A percentile compares a stretch with the other conserved stretches of the same genome.
Evolutionary conservation across 2,113 vertebrate genomes (phyloP).

Genomic region (Smithornis capensis): DNA sequence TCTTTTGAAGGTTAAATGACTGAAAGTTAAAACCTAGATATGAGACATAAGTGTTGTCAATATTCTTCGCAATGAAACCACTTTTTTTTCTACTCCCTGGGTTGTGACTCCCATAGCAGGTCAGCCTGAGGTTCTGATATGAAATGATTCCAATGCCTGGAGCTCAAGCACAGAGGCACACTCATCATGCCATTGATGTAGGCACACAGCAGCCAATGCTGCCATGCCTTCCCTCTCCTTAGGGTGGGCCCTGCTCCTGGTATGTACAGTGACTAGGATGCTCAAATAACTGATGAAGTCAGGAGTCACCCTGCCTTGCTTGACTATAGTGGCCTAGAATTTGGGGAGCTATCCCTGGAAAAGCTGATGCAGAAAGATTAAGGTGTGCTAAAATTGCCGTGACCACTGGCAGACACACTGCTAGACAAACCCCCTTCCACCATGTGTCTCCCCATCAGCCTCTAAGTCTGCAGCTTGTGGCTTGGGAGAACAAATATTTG

Average conservation of each 20-base stretch:
- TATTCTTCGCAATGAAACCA: background rate
- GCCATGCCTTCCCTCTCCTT: fast-evolving
- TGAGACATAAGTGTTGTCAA: background rate
- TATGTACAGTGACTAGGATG: fast-evolving
- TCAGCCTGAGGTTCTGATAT: background rate
- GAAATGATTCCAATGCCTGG: background rate
- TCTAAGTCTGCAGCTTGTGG: background rate
- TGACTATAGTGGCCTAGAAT: background rate
- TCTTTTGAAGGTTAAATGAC: background rate
- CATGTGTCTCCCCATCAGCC: fast-evolving
- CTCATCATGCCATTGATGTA: background rate
- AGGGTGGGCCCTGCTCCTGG: background rate
- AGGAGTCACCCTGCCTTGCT: background rate
- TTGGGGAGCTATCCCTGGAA: background rate
- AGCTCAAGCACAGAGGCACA: background rate
- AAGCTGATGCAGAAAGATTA: background rate
- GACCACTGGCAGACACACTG: background rate
- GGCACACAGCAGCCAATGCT: background rate
- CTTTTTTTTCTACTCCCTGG: background rate
- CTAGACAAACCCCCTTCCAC: background rate
- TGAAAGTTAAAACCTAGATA: background rate
- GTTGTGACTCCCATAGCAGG: background rate
- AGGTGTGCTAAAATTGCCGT: fast-evolving
- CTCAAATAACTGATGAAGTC: background rate
- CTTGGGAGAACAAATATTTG: background rate